These are phyloP conservation scores for Sebastiscus albofasciatus DNA, from an alignment of 2,797 vertebrate genomes.

Conservation along the genomic window DNA sequence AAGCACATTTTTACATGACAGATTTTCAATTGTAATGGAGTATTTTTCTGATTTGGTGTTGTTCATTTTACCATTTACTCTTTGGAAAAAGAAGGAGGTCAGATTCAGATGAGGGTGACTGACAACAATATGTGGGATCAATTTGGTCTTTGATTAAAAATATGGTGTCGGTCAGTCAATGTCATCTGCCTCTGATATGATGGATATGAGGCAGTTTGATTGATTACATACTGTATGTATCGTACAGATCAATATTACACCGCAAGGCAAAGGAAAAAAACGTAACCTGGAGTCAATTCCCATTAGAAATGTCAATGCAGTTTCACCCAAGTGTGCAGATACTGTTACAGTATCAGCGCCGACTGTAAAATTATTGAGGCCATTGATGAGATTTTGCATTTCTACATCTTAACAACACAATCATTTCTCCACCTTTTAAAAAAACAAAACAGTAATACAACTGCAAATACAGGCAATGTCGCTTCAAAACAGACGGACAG, in stretches of 20 bases:
- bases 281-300: not conserved
- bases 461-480: not conserved
- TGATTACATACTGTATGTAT: slow-evolving; percentile 4
- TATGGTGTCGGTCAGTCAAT: not conserved
- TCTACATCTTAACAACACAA: not conserved
- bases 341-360: not conserved
- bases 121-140: not conserved
- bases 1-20: rapidly evolving
- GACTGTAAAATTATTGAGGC: too few relatives aligned
- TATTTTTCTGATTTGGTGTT: not conserved
- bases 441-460: not conserved
- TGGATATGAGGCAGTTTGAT: slow-evolving; percentile 9
- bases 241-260: not conserved
- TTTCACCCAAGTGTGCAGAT: not conserved
- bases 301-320: not conserved
- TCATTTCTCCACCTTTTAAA: not conserved
- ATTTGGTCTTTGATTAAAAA: not conserved
- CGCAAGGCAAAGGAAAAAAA: not conserved
- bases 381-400: not conserved
- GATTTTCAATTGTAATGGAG: not conserved
- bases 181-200: slow-evolving; percentile 9
- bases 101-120: not conserved
- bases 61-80: not conserved
- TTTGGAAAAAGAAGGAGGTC: not conserved
- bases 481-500: too few relatives aligned